Conservation (phyloP, 35 echinoderm and acorn worm genomes). For the Lytechinus variegatus region DNA sequence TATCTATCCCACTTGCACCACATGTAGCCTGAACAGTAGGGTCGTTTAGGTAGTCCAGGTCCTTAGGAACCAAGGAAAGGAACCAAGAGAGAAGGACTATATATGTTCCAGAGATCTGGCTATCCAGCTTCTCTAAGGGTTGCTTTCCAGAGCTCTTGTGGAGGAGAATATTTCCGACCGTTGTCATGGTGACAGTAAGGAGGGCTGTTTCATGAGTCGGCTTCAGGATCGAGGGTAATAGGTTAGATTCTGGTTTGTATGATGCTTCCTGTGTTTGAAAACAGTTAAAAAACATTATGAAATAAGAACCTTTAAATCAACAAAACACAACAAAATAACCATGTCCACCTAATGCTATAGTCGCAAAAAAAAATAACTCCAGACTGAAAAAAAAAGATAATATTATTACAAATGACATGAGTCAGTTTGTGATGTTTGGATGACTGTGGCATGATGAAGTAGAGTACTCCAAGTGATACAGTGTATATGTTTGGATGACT, state of each 20-base stretch:
- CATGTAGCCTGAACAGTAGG: conserved; percentile 1
- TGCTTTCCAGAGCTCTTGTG: conserved; percentile 47
- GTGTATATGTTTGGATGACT: too few species aligned
- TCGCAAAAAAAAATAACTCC: too few species aligned
- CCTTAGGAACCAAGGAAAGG: conserved; percentile 75
- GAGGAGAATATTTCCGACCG: conserved; percentile 63
- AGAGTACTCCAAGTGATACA: too few species aligned
- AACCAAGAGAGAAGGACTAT: conserved; percentile 78
- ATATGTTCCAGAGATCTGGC: conserved; percentile 74
- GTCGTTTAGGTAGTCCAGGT: conserved; percentile 71
- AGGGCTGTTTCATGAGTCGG: conserved; percentile 67
- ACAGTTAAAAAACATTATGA: neutral
- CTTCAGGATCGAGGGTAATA: conserved; percentile 60
- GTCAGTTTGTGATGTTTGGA: too few species aligned
- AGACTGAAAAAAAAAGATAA: too few species aligned
- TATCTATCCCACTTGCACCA: conserved; percentile 21
- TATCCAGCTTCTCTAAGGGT: neutral
- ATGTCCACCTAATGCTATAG: too few species aligned
- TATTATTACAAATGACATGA: too few species aligned
- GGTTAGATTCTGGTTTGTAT: conserved; percentile 67
- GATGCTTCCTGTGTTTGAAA: conserved; percentile 78
- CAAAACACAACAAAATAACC: too few species aligned
- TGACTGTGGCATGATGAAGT: too few species aligned
- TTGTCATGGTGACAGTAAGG: conserved; percentile 71
- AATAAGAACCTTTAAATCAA: too few species aligned